These are phyloP conservation scores for Coregonus sp. DNA, from an alignment of 2,797 vertebrate species.

Conservation along the genomic window DNA sequence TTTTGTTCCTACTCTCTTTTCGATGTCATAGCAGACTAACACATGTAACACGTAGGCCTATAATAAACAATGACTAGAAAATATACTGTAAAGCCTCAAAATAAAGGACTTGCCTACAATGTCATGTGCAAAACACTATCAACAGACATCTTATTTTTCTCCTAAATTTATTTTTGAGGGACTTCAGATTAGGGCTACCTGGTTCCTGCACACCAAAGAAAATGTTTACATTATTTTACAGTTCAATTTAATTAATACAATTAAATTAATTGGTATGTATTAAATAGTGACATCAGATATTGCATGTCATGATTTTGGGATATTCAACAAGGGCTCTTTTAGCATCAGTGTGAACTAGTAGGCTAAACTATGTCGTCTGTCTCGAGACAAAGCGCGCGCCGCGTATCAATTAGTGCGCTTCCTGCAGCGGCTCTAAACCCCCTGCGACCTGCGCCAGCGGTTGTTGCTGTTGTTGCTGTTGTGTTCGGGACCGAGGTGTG, in stretches of 20 bases:
- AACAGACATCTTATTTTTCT: background rate
- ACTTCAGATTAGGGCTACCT: background rate
- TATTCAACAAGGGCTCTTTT: constrained; percentile 1
- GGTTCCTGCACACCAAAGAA: background rate
- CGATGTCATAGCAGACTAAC: background rate
- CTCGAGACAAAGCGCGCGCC: constrained; percentile 27
- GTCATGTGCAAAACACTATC: background rate
- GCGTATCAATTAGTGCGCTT: constrained; percentile 50
- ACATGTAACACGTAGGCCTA: background rate
- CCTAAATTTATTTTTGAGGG: background rate
- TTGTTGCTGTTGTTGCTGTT: constrained; percentile 50
- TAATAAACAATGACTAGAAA: background rate
- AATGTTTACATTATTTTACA: background rate
- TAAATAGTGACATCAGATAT: background rate
- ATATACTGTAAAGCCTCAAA: background rate
- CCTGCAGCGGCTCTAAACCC: constrained; percentile 51
- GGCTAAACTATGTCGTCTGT: background rate
- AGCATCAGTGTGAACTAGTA: background rate
- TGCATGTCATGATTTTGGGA: background rate
- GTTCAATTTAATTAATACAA: background rate
- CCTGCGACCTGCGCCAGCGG: constrained; percentile 60
- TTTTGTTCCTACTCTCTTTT: background rate
- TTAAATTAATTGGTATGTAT: background rate
- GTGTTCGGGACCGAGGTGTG: constrained; percentile 56
- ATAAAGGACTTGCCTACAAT: background rate